Evolutionary conservation across 2,113 vertebrate genomes (phyloP), one percentile per base, ranked within the genome.

Genomic region (Esox niger): DNA sequence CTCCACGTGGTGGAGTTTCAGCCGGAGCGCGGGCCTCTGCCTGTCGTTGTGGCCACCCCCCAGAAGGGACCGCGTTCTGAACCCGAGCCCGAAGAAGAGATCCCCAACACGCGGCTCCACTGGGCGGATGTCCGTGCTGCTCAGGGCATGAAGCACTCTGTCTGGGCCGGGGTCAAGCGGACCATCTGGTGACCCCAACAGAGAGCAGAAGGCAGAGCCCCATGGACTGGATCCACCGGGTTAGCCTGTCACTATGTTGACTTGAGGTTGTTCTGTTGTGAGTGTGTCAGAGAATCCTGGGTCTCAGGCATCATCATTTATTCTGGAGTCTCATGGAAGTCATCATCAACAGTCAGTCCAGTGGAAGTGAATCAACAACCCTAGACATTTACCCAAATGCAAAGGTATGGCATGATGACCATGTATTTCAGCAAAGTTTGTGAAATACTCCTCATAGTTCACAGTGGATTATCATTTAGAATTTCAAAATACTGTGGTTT

Each of bases 1-100:
- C 94, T 99, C 2, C 94, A 94, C 0, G 95, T 99, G 0, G 93
- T 99, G 10, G 97, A 99, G 79, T 97, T 94, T 73, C 89, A 93
- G 58, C 76, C 87, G 0, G 93, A 96, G 54, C 86, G 81, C 23
- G 96, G 96, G 1, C 91, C 89, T 0, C 79, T 98, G 70, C 97
- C 97, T 31, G n/a, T 91, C 0, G 78, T 98, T 0, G 94, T 95
- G 10, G 96, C 96, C 0, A 89, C 88, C 5, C 97, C 97, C 0
- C 73, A 66, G 31, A 86, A 88, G 0, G 23, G 75, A 0, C 54
- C 89, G 6, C 87, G 90, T 0, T 43, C 80, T 27, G 79, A 93
- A 0, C 92, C 94, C 0, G 94, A 96, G 56, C 87, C 86, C 0
- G 86, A 91, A 64, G 90, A 93, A 2, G 93, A 94, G 1, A 87